A percentile compares a stretch with the other conserved stretches of the same genome.
Evolutionary conservation across 2,888 invertebrate genomes (phyloP).

Genomic region (Drosophila acutilabella): DNA sequence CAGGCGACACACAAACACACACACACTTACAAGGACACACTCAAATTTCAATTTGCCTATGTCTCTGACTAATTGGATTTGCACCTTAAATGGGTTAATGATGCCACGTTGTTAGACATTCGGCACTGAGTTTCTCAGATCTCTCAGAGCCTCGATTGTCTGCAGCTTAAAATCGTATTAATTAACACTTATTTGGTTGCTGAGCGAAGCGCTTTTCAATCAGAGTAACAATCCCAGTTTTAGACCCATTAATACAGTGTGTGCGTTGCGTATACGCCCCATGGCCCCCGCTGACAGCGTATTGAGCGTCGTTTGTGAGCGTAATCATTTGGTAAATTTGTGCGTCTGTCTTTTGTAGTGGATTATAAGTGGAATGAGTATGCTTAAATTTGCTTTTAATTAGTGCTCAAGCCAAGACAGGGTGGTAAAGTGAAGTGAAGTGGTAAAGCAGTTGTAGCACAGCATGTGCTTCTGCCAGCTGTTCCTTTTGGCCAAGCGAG

Average conservation of each 20-base stretch:
- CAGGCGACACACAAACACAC: background rate
- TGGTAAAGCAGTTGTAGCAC: conserved; percentile 32
- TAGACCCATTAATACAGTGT: conserved; percentile 3
- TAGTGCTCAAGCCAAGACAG: conserved; percentile 51
- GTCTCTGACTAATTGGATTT: conserved; percentile 66
- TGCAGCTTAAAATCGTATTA: conserved; percentile 69
- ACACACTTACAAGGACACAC: background rate
- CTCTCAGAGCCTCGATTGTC: conserved; percentile 51
- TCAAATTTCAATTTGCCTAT: conserved; percentile 48
- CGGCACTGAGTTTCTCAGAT: conserved; percentile 4
- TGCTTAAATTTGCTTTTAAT: conserved; percentile 73
- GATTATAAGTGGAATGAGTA: conserved; percentile 32
- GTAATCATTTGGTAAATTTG: conserved; percentile 68
- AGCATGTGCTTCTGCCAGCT: conserved; percentile 39
- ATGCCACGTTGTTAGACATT: conserved; percentile 42
- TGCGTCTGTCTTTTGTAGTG: conserved; percentile 26
- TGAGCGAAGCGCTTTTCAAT: conserved; percentile 51
- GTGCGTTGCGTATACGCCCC: conserved; percentile 39
- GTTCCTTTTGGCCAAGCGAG: conserved; percentile 36
- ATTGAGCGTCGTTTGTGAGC: conserved; percentile 42
- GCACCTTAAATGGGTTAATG: conserved; percentile 70
- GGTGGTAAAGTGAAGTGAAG: conserved; percentile 3
- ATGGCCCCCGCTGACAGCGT: conserved; percentile 24
- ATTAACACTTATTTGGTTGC: conserved; percentile 68
- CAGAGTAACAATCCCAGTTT: conserved; percentile 20